Percentiles rank a stretch among this genome's conserved stretches.
Conservation (phyloP, 2,113 vertebrate species). For the Epinephelus fuscoguttatus region DNA sequence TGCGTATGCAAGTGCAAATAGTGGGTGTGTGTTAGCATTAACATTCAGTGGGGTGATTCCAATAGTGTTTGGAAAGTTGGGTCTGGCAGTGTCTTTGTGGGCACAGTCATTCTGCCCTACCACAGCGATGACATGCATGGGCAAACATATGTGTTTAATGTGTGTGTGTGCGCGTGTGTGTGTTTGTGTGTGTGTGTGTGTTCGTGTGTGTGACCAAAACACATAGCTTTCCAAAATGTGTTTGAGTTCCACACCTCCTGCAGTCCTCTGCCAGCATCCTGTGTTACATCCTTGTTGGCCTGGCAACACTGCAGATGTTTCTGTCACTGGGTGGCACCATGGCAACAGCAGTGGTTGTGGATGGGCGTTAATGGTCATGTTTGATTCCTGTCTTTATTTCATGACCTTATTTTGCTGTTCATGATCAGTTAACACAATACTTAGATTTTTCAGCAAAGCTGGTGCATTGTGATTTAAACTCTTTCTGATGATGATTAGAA, state of each 20-base stretch:
- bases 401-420: conserved; percentile 22
- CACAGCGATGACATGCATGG: conserved; percentile 55
- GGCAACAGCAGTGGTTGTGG: conserved; percentile 66
- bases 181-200: conserved; percentile 15
- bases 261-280: conserved; percentile 55
- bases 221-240: conserved; percentile 53
- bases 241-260: conserved; percentile 53
- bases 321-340: conserved; percentile 55
- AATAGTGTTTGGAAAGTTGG: conserved; percentile 60
- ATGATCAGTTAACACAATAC: background rate
- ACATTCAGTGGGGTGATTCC: conserved; percentile 40
- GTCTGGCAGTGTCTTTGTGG: conserved; percentile 18
- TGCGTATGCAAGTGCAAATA: background rate
- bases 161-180: conserved; percentile 33
- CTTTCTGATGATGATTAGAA: background rate
- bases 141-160: background rate
- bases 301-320: conserved; percentile 76
- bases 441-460: background rate
- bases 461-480: background rate
- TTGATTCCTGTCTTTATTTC: conserved; percentile 28
- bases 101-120: conserved; percentile 53
- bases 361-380: conserved; percentile 18
- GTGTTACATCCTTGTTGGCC: conserved; percentile 71
- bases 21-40: conserved; percentile 9
- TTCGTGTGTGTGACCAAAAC: conserved; percentile 37